Conservation (phyloP, 2,113 vertebrate genomes). For the Hassar affinis region DNA sequence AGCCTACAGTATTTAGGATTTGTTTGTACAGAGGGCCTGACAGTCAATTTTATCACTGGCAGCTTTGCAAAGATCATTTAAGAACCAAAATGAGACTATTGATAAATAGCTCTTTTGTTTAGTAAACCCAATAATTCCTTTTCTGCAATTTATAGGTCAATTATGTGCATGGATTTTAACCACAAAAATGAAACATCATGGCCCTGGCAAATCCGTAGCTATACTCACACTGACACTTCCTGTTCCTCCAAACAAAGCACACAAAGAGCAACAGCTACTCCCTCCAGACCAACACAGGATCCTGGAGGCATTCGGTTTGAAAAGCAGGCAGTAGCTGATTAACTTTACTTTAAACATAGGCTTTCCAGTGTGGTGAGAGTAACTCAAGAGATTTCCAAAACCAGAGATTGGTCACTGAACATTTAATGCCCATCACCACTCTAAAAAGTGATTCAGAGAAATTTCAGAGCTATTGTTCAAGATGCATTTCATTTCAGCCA, state of each 20-base stretch:
- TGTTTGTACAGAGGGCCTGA: neutral
- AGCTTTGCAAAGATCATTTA: neutral
- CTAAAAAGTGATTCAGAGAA: neutral
- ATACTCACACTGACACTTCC: neutral
- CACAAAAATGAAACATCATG: neutral
- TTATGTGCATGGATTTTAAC: neutral
- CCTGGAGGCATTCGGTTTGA: slow-evolving; percentile 7
- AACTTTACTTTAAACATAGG: neutral
- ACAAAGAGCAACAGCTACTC: neutral
- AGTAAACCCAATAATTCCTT: neutral
- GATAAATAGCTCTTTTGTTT: neutral
- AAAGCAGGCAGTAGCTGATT: neutral
- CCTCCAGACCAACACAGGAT: neutral
- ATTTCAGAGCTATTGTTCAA: neutral
- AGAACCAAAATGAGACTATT: neutral
- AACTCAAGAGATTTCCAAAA: neutral
- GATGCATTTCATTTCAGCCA: neutral
- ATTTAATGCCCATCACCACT: neutral
- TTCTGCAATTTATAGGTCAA: neutral
- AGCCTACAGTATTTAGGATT: neutral
- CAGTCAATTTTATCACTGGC: neutral
- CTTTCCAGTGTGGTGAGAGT: neutral
- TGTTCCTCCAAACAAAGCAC: neutral
- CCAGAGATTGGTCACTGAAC: neutral
- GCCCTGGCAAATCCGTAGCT: neutral